Base-by-base conservation (phyloP, 1,140 invertebrate species). In the Phenacoccus solenopsis region DNA sequence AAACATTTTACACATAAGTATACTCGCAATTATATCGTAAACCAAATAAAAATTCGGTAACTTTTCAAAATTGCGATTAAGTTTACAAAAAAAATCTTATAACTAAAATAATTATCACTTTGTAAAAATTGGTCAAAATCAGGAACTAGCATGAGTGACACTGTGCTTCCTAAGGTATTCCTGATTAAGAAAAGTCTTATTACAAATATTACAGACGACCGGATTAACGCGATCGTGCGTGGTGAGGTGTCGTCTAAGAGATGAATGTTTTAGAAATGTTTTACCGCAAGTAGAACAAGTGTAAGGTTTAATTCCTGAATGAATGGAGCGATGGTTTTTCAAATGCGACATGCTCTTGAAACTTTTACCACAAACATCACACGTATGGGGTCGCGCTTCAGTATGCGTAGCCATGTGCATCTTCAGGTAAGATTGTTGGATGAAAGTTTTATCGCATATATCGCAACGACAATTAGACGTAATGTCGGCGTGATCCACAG, bases 331-430 rank as follows among this genome's bases (percentile, higher is more conserved):
- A 67, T 78, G 76, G 67, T 75, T 75, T 56, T 75, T 74, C 0
- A 78, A 68, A 56, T 76, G 72, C 57, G 75, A 76, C 24, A 69
- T 56, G 30, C 71, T 73, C 49, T 72, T 73, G 27, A 75, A 75
- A 22, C 71, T 71, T 69, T 75, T 75, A 12, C 67, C 70, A 61
- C 85, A 86, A 20, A 83, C 78, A 1, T 79, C 74, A 74, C 85
- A 87, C 20, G 78, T 76, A 74, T 84, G 87, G 0, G 87, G 86
- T 28, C 86, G 75, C 72, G 86, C 83, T 28, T 86, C 85, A 0
- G 84, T 90, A 75, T 93, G 90, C 22, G 85, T 87, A 35, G 89
- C 81, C 74, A 87, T 84, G 74, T 93, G 91, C 1, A 88, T 81
- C 71, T 86, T 86, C 24, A 93, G 76, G 57, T 70, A 73, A 12